Conservation (phyloP, 1,140 invertebrate genomes). For the Planococcus citri region DNA sequence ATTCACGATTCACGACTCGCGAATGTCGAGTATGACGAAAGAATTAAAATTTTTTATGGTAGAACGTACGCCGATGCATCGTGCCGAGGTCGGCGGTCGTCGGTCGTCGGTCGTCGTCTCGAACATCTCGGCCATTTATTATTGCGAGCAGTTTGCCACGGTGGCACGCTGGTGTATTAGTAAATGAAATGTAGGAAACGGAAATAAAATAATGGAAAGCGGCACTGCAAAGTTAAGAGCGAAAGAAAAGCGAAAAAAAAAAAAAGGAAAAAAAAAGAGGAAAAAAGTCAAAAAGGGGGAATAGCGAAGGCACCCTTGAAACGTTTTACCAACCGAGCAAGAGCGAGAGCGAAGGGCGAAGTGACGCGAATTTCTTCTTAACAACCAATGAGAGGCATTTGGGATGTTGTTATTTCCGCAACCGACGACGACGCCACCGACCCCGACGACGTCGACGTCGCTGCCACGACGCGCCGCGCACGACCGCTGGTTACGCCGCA, state of each 20-base stretch:
- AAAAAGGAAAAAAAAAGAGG: constrained; percentile 11
- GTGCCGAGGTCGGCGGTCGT: not conserved
- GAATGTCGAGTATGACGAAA: constrained; percentile 1
- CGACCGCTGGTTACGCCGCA: constrained; percentile 15
- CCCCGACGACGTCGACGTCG: not conserved
- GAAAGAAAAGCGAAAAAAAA: constrained; percentile 15
- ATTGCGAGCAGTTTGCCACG: not conserved
- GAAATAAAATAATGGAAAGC: constrained; percentile 20
- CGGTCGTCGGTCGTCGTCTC: not conserved
- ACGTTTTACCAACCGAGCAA: not conserved
- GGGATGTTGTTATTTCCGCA: constrained; percentile 14
- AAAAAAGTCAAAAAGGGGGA: constrained; percentile 9
- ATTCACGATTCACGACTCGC: too few relatives aligned
- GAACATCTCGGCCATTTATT: constrained; percentile 9
- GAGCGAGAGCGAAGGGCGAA: not conserved
- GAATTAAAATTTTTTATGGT: constrained; percentile 8
- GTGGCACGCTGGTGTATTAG: not conserved
- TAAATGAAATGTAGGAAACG: constrained; percentile 20
- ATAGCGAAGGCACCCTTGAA: constrained; percentile 5
- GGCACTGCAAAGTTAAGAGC: constrained; percentile 17
- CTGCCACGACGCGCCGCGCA: not conserved
- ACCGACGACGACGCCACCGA: not conserved
- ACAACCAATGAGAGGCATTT: constrained; percentile 17
- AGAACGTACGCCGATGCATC: not conserved
- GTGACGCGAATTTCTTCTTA: constrained; percentile 11